Conservation (phyloP, 2,888 invertebrate species). For the Timema podura region DNA sequence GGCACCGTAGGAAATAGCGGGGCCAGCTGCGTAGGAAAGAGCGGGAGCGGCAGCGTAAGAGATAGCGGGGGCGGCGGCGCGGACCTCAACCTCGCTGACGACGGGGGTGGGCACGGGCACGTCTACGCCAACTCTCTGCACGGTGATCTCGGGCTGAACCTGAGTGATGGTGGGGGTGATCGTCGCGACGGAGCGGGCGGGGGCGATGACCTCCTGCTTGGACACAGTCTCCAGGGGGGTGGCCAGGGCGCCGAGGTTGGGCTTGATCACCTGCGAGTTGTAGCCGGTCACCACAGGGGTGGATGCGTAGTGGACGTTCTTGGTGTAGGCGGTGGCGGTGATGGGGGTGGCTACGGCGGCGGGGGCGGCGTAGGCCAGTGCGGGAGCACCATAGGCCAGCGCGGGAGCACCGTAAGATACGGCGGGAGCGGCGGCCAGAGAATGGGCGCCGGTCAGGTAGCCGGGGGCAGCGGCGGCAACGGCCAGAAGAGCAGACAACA, state of each 20-base stretch:
- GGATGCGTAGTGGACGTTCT: conserved; percentile 38
- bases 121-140: conserved; percentile 30
- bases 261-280: conserved; percentile 40
- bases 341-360: conserved; percentile 36
- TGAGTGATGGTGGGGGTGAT: conserved; percentile 22
- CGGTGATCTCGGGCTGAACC: conserved; percentile 32
- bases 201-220: conserved; percentile 35
- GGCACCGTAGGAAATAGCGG: conserved; percentile 26
- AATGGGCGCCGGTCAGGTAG: conserved; percentile 22
- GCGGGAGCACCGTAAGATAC: conserved; percentile 29
- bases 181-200: conserved; percentile 24
- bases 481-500: conserved; percentile 41
- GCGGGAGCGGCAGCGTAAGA: conserved; percentile 26
- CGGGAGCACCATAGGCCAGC: conserved; percentile 24
- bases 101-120: conserved; percentile 36
- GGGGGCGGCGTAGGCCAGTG: conserved; percentile 19
- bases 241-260: conserved; percentile 37
- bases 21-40: conserved; percentile 31
- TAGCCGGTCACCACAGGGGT: conserved; percentile 42
- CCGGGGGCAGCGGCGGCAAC: conserved; percentile 36
- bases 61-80: conserved; percentile 22
- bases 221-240: conserved; percentile 37
- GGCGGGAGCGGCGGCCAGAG: conserved; percentile 24
- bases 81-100: conserved; percentile 38
- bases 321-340: conserved; percentile 28